phyloP scores from a whole-genome alignment of 1,140 invertebrate genomes.

The Amyelois transitella region DNA sequence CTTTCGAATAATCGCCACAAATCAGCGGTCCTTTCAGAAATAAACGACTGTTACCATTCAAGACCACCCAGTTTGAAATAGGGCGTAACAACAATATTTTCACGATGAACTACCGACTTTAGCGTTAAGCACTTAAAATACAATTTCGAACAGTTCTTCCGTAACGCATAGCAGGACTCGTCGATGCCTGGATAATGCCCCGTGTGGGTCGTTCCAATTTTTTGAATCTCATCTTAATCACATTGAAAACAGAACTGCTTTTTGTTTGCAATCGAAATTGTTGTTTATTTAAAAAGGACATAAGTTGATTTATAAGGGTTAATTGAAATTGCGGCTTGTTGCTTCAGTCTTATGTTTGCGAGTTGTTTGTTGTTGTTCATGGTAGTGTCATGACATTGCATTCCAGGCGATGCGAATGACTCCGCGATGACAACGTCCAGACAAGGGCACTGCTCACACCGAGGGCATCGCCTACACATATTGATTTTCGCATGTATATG shows the following conservation, averaged over 20 bases:
- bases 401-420: slow-evolving; percentile 66
- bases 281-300: slow-evolving; percentile 9
- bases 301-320: slow-evolving; percentile 9
- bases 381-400: slow-evolving; percentile 64
- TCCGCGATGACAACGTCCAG: slow-evolving; percentile 65
- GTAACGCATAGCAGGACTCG: slow-evolving; percentile 34
- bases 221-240: slow-evolving; percentile 46
- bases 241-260: slow-evolving; percentile 20
- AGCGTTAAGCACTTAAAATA: slow-evolving; percentile 12
- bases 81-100: slow-evolving; percentile 18
- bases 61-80: slow-evolving; percentile 23
- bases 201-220: slow-evolving; percentile 34
- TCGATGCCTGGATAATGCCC: slow-evolving; percentile 51
- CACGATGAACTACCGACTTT: slow-evolving; percentile 17
- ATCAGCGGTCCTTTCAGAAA: slow-evolving; percentile 30
- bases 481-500: slow-evolving; percentile 7
- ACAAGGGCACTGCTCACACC: slow-evolving; percentile 59
- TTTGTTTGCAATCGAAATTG: slow-evolving; percentile 21
- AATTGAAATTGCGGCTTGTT: slow-evolving; percentile 3
- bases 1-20: slow-evolving; percentile 14
- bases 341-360: slow-evolving; percentile 6
- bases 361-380: slow-evolving; percentile 25
- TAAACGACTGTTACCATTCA: slow-evolving; percentile 46
- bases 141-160: slow-evolving; percentile 16
- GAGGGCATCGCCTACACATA: slow-evolving; percentile 30